Conservation (phyloP, 1,140 invertebrate genomes). For the Wasmannia auropunctata region DNA sequence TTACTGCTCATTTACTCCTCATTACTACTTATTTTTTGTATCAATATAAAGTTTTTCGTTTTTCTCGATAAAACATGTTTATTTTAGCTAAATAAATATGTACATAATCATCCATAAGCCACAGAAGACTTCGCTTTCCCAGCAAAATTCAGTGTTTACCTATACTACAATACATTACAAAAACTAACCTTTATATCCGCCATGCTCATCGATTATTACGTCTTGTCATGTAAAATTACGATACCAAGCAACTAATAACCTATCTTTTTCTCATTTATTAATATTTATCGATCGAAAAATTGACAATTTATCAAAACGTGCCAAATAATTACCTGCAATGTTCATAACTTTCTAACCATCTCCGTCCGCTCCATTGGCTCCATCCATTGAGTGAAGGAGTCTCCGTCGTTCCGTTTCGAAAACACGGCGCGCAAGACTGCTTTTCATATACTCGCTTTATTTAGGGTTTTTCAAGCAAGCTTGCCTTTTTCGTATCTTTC, state of each 20-base stretch:
- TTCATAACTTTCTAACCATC: background rate
- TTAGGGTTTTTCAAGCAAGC: slow-evolving; percentile 10
- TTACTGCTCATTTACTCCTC: too few species aligned
- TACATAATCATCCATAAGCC: background rate
- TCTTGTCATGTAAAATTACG: background rate
- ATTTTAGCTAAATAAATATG: background rate
- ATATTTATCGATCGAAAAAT: background rate
- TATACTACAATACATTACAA: background rate
- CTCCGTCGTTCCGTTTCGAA: background rate
- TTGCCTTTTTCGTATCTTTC: background rate
- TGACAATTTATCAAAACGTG: background rate
- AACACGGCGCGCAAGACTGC: background rate
- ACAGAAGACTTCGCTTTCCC: background rate
- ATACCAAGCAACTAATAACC: background rate
- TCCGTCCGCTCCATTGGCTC: too few species aligned
- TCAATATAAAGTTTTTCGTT: background rate
- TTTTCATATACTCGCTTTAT: background rate
- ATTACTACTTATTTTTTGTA: background rate
- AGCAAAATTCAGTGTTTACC: background rate
- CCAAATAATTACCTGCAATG: background rate
- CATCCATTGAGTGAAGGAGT: too few species aligned
- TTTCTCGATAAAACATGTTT: background rate
- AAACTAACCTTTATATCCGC: slow-evolving; percentile 18
- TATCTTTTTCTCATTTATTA: background rate
- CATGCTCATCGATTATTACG: too few species aligned